Conservation (phyloP, 2,113 vertebrate genomes). For the Hoplias malabaricus region DNA sequence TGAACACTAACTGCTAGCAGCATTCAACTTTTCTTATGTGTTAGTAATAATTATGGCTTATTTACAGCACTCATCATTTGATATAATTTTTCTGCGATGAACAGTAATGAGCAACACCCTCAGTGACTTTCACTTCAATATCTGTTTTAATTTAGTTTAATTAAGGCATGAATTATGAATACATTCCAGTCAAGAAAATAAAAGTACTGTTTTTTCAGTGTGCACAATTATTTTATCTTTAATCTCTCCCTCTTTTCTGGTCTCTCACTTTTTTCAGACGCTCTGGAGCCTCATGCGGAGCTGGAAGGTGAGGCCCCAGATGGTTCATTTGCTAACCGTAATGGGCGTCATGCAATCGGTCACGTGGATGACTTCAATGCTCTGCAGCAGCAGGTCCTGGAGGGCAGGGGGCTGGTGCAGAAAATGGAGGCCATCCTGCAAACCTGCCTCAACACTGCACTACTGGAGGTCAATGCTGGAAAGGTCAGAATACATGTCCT, state of each 20-base stretch:
- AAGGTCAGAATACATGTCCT: constrained; percentile 57
- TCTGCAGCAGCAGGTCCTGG: constrained; percentile 82
- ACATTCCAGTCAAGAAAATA: too few relatives aligned
- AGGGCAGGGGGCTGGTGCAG: constrained; percentile 77
- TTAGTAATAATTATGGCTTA: background rate
- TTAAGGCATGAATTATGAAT: too few relatives aligned
- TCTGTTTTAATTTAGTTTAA: too few relatives aligned
- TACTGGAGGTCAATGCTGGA: constrained; percentile 46
- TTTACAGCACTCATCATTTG: background rate
- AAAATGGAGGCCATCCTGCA: constrained; percentile 76
- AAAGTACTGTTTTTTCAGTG: background rate
- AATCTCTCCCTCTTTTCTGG: background rate
- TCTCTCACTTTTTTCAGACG: constrained; percentile 55
- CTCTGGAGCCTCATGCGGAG: constrained; percentile 70
- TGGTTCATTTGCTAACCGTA: constrained; percentile 72
- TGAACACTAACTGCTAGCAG: constrained; percentile 9
- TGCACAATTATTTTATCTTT: background rate
- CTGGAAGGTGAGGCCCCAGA: constrained; percentile 72
- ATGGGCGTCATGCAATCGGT: constrained; percentile 77
- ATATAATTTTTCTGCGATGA: too few relatives aligned
- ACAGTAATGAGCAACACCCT: too few relatives aligned
- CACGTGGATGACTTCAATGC: constrained; percentile 82
- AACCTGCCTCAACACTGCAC: constrained; percentile 58
- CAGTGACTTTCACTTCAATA: too few relatives aligned
- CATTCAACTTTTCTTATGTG: background rate